These are phyloP conservation scores for Mus spicilegus DNA, from an alignment of 2,113 vertebrate species.

Conservation along the genomic window DNA sequence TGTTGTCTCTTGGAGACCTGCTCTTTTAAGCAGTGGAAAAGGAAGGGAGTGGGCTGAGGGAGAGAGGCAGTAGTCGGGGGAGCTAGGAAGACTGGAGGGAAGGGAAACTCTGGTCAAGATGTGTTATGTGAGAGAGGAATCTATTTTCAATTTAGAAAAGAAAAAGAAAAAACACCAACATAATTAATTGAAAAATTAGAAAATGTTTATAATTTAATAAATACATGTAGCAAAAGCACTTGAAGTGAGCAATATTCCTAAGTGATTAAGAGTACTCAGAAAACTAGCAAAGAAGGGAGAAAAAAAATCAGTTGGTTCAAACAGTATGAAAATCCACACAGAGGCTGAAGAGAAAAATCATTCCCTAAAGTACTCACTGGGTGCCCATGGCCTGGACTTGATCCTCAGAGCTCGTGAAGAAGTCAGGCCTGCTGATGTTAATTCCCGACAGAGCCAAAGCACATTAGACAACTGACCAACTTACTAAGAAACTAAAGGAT, in stretches of 20 bases:
- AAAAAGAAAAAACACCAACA: neutral
- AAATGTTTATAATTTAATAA: neutral
- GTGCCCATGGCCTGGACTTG: neutral
- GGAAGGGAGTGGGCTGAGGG: neutral
- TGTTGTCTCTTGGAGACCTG: neutral
- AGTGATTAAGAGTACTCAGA: neutral
- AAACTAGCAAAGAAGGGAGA: neutral
- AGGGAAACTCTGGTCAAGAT: neutral
- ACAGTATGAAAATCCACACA: neutral
- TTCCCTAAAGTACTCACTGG: neutral
- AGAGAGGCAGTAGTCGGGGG: neutral
- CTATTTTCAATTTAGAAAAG: neutral
- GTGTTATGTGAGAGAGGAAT: neutral
- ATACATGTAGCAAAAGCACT: constrained; percentile 5
- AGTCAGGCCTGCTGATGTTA: neutral
- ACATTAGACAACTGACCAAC: neutral
- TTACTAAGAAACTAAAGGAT: neutral
- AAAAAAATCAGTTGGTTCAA: neutral
- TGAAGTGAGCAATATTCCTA: neutral
- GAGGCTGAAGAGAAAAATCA: neutral
- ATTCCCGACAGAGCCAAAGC: neutral
- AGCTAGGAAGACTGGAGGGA: neutral
- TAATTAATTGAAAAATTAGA: constrained; percentile 38
- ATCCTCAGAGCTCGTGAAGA: neutral
- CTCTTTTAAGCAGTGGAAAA: neutral